These are phyloP conservation scores for Fistularia tabacaria DNA, from an alignment of 2,797 vertebrate species.

Conservation along the genomic window DNA sequence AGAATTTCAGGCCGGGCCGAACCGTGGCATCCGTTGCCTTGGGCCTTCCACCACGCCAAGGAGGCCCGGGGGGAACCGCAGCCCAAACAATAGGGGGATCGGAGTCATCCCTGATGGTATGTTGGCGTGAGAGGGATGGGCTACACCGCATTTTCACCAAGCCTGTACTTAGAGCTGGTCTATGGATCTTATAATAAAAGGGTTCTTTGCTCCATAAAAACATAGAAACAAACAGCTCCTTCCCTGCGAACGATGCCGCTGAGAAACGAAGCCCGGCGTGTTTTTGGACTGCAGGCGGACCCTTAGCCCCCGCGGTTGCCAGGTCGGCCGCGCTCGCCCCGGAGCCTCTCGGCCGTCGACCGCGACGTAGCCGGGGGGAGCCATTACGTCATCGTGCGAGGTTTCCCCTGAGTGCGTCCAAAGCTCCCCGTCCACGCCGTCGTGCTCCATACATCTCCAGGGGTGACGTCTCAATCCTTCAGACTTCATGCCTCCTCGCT, in stretches of 20 bases:
- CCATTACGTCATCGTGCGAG: too few relatives aligned
- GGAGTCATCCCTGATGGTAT: conserved; percentile 62
- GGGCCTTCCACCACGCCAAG: conserved; percentile 37
- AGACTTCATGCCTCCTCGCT: too few relatives aligned
- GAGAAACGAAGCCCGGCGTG: conserved; percentile 64
- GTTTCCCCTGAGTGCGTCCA: too few relatives aligned
- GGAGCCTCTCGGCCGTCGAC: too few relatives aligned
- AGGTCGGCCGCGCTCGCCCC: conserved; percentile 1
- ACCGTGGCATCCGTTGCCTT: conserved; percentile 43
- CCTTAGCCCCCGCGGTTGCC: conserved; percentile 44
- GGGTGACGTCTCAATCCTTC: too few relatives aligned
- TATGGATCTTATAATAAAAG: conserved; percentile 74
- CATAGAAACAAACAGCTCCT: conserved; percentile 55
- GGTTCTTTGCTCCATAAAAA: conserved; percentile 54
- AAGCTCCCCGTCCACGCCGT: too few relatives aligned
- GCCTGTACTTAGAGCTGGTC: conserved; percentile 71
- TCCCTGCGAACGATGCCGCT: conserved; percentile 57
- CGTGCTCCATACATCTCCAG: too few relatives aligned
- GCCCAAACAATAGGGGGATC: conserved; percentile 64
- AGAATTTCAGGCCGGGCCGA: conserved; percentile 45
- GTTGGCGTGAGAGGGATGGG: conserved; percentile 61
- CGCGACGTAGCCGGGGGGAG: too few relatives aligned
- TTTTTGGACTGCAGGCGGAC: conserved; percentile 58
- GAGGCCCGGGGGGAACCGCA: conserved; percentile 46
- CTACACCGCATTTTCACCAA: conserved; percentile 58